phyloP scores from a whole-genome alignment of 1,140 invertebrate genomes.

The Drosophila nigrodunni region DNA sequence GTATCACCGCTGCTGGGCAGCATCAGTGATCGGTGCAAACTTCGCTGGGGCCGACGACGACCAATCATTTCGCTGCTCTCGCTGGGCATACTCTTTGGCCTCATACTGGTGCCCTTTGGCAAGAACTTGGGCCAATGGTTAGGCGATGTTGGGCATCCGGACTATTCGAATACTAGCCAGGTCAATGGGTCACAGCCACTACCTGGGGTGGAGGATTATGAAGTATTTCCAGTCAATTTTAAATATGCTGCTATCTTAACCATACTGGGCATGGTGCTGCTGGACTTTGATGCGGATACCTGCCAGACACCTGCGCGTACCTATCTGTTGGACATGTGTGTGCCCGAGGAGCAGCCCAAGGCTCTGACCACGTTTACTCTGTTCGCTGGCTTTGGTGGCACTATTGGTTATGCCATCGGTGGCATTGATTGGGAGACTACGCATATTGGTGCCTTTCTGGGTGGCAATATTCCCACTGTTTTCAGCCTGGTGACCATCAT shows the following conservation, averaged over 20 bases:
- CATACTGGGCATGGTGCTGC: conserved; percentile 91
- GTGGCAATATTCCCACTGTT: conserved; percentile 91
- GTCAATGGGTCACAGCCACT: neutral
- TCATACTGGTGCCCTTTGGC: conserved; percentile 90
- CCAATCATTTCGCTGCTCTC: conserved; percentile 92
- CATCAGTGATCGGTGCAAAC: conserved; percentile 90
- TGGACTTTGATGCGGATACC: conserved; percentile 94
- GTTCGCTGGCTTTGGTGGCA: conserved; percentile 93
- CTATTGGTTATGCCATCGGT: conserved; percentile 92
- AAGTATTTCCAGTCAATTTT: conserved; percentile 48
- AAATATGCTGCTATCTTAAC: conserved; percentile 89
- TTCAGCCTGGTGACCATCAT: conserved; percentile 90
- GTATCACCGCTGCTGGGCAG: conserved; percentile 92
- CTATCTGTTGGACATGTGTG: conserved; percentile 92
- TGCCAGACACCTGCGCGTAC: conserved; percentile 93
- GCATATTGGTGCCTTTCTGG: conserved; percentile 87
- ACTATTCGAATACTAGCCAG: conserved; percentile 24
- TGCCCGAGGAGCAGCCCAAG: conserved; percentile 91
- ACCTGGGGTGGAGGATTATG: neutral
- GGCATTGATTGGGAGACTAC: conserved; percentile 92
- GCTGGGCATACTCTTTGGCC: conserved; percentile 90
- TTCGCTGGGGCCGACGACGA: conserved; percentile 89
- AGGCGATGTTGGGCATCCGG: conserved; percentile 86
- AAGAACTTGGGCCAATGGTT: conserved; percentile 88
- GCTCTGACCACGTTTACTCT: conserved; percentile 93